Evolutionary conservation across 2,797 vertebrate genomes (phyloP).

Genomic region (Thaleichthys pacificus): DNA sequence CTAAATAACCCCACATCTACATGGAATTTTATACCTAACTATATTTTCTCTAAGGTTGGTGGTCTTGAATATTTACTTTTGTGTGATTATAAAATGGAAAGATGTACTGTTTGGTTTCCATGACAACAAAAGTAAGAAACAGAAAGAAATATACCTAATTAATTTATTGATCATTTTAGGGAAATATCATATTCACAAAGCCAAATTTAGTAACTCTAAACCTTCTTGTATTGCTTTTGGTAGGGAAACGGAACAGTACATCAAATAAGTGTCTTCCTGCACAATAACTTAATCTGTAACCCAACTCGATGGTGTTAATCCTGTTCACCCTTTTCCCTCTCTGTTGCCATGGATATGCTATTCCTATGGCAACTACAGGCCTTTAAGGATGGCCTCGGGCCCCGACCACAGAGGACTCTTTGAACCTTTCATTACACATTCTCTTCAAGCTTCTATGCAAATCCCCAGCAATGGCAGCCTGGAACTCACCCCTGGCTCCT

Average conservation of each 20-base stretch:
- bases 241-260: too few species aligned
- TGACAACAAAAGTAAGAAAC: too few species aligned
- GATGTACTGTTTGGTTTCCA: too few species aligned
- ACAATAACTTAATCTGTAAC: slow-evolving; percentile 68
- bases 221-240: too few species aligned
- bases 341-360: slow-evolving; percentile 82
- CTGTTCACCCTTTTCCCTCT: slow-evolving; percentile 63
- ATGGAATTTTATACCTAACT: not conserved
- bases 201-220: too few species aligned
- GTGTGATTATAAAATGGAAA: not conserved
- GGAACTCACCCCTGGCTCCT: slow-evolving; percentile 6
- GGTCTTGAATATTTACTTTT: not conserved
- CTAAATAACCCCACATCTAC: not conserved
- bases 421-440: slow-evolving; percentile 72
- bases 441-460: slow-evolving; percentile 63
- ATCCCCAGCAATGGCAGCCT: slow-evolving; percentile 38
- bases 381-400: slow-evolving; percentile 71
- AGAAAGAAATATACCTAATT: too few species aligned
- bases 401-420: slow-evolving; percentile 63
- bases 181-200: too few species aligned
- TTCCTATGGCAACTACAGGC: slow-evolving; percentile 80
- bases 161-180: too few species aligned
- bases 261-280: slow-evolving; percentile 56
- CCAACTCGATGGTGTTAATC: slow-evolving; percentile 69
- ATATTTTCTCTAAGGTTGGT: not conserved